Percentiles rank a stretch among this genome's conserved stretches.
These are phyloP conservation scores for Drosophila pandora DNA, from an alignment of 1,140 invertebrate genomes.

Conservation along the genomic window DNA sequence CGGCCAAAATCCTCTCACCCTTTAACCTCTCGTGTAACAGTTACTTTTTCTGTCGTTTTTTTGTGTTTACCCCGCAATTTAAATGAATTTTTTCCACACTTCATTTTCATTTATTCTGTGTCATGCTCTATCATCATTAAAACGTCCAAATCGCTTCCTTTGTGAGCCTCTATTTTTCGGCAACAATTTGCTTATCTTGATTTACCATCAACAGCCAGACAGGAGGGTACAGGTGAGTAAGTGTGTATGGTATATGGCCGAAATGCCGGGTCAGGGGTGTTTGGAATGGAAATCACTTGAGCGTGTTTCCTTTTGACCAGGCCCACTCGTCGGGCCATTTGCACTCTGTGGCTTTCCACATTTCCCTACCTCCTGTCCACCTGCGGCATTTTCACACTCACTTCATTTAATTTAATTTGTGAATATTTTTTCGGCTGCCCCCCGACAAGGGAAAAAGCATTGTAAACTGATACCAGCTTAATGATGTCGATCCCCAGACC, in stretches of 20 bases:
- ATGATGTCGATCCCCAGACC: slow-evolving; percentile 57
- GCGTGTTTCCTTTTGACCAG: slow-evolving; percentile 74
- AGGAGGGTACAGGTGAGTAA: slow-evolving; percentile 42
- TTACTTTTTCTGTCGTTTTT: slow-evolving; percentile 17
- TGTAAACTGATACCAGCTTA: slow-evolving; percentile 66
- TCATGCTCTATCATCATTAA: slow-evolving; percentile 82
- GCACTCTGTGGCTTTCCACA: slow-evolving; percentile 51
- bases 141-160: slow-evolving; percentile 80
- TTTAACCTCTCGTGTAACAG: neutral
- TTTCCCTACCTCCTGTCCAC: slow-evolving; percentile 7
- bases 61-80: slow-evolving; percentile 44
- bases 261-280: slow-evolving; percentile 1
- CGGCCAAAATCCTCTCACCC: neutral
- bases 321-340: slow-evolving; percentile 28
- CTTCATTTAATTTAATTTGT: slow-evolving; percentile 82
- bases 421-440: slow-evolving; percentile 63
- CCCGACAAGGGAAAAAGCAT: slow-evolving; percentile 27
- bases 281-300: slow-evolving; percentile 75
- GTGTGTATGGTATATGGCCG: neutral
- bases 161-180: slow-evolving; percentile 70
- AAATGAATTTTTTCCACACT: slow-evolving; percentile 65
- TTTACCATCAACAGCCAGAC: slow-evolving; percentile 63
- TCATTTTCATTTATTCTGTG: slow-evolving; percentile 74
- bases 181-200: slow-evolving; percentile 81
- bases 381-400: slow-evolving; percentile 75